Evolutionary conservation across 2,797 vertebrate genomes (phyloP).

Genomic region (Ibycter americanus): DNA sequence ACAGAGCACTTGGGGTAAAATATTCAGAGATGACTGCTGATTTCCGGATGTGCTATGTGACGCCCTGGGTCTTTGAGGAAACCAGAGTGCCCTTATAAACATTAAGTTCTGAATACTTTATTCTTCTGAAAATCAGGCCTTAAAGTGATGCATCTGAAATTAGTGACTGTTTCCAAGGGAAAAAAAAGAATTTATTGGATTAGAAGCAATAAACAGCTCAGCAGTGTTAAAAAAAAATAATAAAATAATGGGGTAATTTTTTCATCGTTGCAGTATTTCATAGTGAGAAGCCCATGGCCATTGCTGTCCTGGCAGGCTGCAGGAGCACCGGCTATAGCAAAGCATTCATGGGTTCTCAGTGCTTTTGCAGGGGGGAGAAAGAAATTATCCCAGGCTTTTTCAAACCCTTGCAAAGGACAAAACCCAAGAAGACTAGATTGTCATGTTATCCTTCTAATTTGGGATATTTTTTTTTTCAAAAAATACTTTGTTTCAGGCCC

Average conservation of each 20-base stretch:
- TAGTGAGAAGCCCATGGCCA: background rate
- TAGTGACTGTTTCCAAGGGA: background rate
- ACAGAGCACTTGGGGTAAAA: background rate
- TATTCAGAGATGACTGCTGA: background rate
- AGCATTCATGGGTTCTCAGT: background rate
- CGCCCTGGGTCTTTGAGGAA: background rate
- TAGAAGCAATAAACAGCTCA: background rate
- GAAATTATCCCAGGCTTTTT: background rate
- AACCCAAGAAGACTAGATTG: no score
- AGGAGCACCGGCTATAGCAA: background rate
- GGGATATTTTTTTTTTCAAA: background rate
- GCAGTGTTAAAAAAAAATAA: no score
- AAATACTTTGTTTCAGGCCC: no score
- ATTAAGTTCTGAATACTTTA: background rate
- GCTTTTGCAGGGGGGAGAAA: background rate
- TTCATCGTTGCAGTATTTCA: accelerated
- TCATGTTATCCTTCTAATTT: background rate
- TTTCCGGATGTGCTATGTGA: background rate
- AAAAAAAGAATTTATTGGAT: background rate
- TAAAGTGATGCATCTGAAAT: background rate
- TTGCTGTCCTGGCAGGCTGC: background rate
- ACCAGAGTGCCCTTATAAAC: background rate
- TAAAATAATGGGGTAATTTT: background rate
- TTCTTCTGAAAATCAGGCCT: background rate
- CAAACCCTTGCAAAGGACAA: background rate